phyloP scores from a whole-genome alignment of 2,797 vertebrate species.

The Alectoris magna region DNA sequence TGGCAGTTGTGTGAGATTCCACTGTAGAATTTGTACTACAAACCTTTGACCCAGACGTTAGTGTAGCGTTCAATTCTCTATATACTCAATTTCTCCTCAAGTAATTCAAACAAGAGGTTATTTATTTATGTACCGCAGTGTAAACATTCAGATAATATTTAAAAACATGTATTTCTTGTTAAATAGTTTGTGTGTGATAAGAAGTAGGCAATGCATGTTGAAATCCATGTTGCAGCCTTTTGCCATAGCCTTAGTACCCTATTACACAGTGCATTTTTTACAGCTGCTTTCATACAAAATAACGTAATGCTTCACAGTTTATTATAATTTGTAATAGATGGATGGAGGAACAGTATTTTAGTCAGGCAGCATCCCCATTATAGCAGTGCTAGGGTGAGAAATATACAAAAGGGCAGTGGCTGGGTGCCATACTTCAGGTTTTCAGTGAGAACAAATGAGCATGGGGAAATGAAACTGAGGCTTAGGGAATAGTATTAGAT shows the following conservation, averaged over 20 bases:
- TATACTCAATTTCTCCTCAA: background rate
- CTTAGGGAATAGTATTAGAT: background rate
- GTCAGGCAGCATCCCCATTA: background rate
- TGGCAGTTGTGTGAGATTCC: background rate
- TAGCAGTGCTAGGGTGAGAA: background rate
- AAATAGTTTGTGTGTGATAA: background rate
- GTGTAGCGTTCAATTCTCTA: background rate
- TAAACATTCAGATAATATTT: background rate
- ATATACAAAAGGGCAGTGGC: background rate
- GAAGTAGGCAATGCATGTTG: background rate
- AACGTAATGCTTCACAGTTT: background rate
- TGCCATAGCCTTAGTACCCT: background rate
- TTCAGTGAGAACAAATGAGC: conserved; percentile 8
- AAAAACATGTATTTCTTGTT: background rate
- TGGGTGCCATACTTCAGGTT: background rate
- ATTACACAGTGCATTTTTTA: background rate
- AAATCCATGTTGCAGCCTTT: background rate
- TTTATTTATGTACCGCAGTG: background rate
- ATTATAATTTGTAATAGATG: conserved; percentile 7
- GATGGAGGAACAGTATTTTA: conserved; percentile 17
- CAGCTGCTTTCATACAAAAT: background rate
- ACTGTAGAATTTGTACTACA: background rate
- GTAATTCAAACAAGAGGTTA: background rate
- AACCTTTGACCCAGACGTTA: background rate
- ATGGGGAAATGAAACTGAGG: conserved; percentile 16